A percentile compares a stretch with the other conserved stretches of the same genome.
phyloP scores from a whole-genome alignment of 2,113 vertebrate genomes.

The Haliaeetus leucogaster region DNA sequence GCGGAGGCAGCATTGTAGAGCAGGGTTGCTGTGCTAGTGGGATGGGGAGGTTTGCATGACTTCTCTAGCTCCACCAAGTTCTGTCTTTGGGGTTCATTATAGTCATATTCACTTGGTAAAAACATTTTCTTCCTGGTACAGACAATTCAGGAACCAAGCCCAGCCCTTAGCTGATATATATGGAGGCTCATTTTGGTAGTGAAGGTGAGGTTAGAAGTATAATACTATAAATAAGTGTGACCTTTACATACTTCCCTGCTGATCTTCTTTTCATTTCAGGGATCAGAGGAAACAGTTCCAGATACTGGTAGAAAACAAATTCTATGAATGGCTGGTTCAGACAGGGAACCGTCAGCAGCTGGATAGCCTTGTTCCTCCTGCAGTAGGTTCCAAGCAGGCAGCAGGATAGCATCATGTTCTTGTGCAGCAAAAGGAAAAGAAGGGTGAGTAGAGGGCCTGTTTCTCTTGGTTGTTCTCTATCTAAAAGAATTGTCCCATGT shows the following conservation, averaged over 20 bases:
- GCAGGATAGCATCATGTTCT: slow-evolving; percentile 27
- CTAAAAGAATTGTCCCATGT: background rate
- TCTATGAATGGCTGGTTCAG: slow-evolving; percentile 88
- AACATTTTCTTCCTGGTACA: background rate
- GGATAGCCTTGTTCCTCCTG: slow-evolving; percentile 84
- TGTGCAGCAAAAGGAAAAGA: background rate
- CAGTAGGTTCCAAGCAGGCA: slow-evolving; percentile 60
- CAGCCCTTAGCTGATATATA: background rate
- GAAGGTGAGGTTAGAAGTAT: background rate
- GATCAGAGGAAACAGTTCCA: slow-evolving; percentile 88
- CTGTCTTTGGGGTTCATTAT: background rate
- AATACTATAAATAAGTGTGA: background rate
- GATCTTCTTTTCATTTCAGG: slow-evolving; percentile 67
- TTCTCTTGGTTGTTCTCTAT: background rate
- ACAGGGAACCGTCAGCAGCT: slow-evolving; percentile 87
- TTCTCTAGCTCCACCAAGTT: background rate
- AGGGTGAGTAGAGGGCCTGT: background rate
- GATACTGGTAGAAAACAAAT: slow-evolving; percentile 86
- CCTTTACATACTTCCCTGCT: background rate
- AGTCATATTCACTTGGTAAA: background rate
- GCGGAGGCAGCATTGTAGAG: background rate
- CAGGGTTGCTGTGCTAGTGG: background rate
- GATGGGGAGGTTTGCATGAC: background rate
- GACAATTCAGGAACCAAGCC: background rate
- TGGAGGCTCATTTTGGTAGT: background rate